These are phyloP conservation scores for Bombus confusus DNA, from an alignment of 1,140 invertebrate species.

Conservation along the genomic window DNA sequence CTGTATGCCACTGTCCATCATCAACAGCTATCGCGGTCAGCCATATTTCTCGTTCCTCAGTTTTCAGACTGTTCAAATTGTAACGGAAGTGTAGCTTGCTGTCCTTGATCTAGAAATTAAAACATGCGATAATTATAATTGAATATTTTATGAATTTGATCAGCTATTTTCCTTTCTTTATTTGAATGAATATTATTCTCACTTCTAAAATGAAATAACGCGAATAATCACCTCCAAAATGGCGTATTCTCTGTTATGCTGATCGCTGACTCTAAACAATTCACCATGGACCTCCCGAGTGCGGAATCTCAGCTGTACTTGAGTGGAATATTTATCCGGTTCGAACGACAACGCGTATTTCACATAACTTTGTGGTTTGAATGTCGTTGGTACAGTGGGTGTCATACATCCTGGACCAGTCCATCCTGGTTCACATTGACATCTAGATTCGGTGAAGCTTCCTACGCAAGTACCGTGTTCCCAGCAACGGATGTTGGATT, in stretches of 20 bases:
- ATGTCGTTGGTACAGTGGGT: slow-evolving; percentile 93
- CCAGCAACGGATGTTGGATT: slow-evolving; percentile 91
- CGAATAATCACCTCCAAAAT: slow-evolving; percentile 89
- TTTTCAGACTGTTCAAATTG: slow-evolving; percentile 94
- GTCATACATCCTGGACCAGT: slow-evolving; percentile 93
- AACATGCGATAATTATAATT: background rate
- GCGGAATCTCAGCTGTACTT: slow-evolving; percentile 95
- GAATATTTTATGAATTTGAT: too few relatives aligned
- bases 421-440: slow-evolving; percentile 96
- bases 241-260: slow-evolving; percentile 97
- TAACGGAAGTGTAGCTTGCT: slow-evolving; percentile 94
- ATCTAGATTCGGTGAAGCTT: slow-evolving; percentile 92
- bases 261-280: slow-evolving; percentile 95
- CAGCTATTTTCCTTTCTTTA: background rate
- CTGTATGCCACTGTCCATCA: slow-evolving; percentile 98
- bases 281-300: slow-evolving; percentile 96
- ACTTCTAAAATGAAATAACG: background rate
- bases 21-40: slow-evolving; percentile 94
- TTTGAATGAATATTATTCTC: background rate
- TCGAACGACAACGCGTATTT: slow-evolving; percentile 98
- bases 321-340: slow-evolving; percentile 94
- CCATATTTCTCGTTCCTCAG: slow-evolving; percentile 95
- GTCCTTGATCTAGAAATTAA: slow-evolving; percentile 88
- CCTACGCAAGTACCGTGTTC: slow-evolving; percentile 97
- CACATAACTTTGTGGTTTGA: slow-evolving; percentile 96